Base-by-base conservation (phyloP, 2,113 vertebrate genomes). In the Scomber scombrus region DNA sequence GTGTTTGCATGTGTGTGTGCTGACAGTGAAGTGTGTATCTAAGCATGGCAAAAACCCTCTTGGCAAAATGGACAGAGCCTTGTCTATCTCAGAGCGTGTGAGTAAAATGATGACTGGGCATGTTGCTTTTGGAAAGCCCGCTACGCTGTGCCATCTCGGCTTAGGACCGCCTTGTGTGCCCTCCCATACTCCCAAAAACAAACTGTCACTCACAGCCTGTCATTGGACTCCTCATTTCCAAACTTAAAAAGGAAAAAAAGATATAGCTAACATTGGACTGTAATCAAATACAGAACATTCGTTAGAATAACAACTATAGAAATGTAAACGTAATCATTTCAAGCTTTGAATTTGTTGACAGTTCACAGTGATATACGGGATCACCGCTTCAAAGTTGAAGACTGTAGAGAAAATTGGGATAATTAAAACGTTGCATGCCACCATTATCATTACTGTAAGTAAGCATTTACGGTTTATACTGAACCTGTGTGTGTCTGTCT, bases 31-130 rank as follows among this genome's bases (percentile, higher is more conserved):
- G 34, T 65, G 75, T 68, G 60, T 70, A 46, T 23, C 45, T 67
- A 61, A 71, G 68, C 73, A 77, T 63, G 61, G 72, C 60, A 78
- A 75, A 82, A 73, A 29, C 73, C 34, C 58, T 75, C 46, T 47
- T 71, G 64, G 75, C 54, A 62, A 71, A 52, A 67, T 55, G 50
- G 40, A 68, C 65, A 74, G 31, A 78, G 61, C 46, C 66, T 80
- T 71, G 78, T 80, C 65, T 60, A 78, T 72, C 56, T 72, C 40
- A 3, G 46, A 23, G 57, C 43, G 51, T 75, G 56, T 74, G 71
- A 79, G 77, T 58, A 64, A 84, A 78, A 82, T 75, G 82, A 86
- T 83, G 82, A 83, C 86, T 78, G 62, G 66, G 77, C 84, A 74
- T 86, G 78, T 86, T 78, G 75, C 54, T 77, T 81, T 84, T 72